phyloP scores from a whole-genome alignment of 2,888 invertebrate species.

The Apocheima hispidaria region DNA sequence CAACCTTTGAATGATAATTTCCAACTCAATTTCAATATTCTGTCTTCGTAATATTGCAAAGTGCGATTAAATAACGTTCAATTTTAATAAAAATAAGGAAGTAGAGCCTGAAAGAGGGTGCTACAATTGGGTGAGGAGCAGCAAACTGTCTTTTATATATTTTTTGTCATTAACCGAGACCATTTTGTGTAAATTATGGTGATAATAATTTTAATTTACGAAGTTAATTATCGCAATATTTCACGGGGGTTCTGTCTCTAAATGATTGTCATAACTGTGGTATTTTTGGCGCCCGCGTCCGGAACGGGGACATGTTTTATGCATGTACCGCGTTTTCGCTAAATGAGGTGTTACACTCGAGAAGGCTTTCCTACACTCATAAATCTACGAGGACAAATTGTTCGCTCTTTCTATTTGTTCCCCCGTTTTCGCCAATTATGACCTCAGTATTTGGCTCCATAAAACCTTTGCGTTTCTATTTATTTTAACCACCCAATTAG shows the following conservation, averaged over 20 bases:
- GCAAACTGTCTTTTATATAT: slow-evolving; percentile 18
- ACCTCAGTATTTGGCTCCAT: slow-evolving; percentile 1
- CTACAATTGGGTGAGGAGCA: slow-evolving; percentile 6
- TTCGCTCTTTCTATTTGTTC: slow-evolving; percentile 24
- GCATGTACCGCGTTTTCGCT: slow-evolving; percentile 10
- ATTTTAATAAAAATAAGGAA: slow-evolving; percentile 23
- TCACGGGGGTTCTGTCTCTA: slow-evolving; percentile 9
- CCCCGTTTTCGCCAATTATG: slow-evolving; percentile 13
- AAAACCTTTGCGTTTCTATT: neutral
- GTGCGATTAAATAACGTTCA: slow-evolving; percentile 15
- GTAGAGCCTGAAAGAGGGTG: slow-evolving; percentile 7
- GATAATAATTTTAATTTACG: slow-evolving; percentile 30
- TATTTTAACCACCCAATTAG: neutral
- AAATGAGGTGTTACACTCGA: slow-evolving; percentile 26
- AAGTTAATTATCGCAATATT: slow-evolving; percentile 28
- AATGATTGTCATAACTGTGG: slow-evolving; percentile 22
- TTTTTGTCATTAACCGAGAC: slow-evolving; percentile 24
- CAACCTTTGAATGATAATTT: neutral
- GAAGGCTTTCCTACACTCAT: slow-evolving; percentile 16
- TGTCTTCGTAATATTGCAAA: slow-evolving; percentile 16
- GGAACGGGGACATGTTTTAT: slow-evolving; percentile 18
- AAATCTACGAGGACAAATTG: slow-evolving; percentile 21
- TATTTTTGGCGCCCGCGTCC: slow-evolving; percentile 2
- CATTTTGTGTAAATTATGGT: slow-evolving; percentile 26
- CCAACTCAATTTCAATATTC: neutral